Conservation (phyloP, 2,797 vertebrate species). For the Artibeus lituratus region DNA sequence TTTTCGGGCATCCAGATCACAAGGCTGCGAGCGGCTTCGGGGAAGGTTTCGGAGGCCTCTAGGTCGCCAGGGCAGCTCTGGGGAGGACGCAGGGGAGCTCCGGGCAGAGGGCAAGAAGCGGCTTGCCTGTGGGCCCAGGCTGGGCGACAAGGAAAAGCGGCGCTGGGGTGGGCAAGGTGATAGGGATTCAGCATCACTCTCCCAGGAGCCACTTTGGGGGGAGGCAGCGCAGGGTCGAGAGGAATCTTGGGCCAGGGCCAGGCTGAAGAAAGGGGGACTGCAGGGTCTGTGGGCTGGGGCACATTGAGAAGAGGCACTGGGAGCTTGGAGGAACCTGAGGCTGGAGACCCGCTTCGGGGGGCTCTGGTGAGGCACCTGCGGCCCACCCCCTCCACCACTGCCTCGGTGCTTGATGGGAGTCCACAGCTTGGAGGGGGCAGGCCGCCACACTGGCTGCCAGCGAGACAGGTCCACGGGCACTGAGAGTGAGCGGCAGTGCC, state of each 20-base stretch:
- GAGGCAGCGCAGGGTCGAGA: slow-evolving; percentile 76
- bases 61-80: slow-evolving; percentile 83
- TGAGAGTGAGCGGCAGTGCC: slow-evolving; percentile 92
- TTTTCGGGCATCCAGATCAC: slow-evolving; percentile 91
- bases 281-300: slow-evolving; percentile 86
- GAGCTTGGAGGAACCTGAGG: slow-evolving; percentile 87
- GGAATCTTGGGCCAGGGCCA: slow-evolving; percentile 90
- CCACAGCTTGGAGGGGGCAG: slow-evolving; percentile 93
- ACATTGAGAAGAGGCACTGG: slow-evolving; percentile 90
- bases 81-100: slow-evolving; percentile 89
- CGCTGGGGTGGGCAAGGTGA: slow-evolving; percentile 84
- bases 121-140: slow-evolving; percentile 89
- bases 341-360: slow-evolving; percentile 82
- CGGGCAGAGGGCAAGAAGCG: slow-evolving; percentile 90
- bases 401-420: slow-evolving; percentile 91
- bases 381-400: slow-evolving; percentile 84
- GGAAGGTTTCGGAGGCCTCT: slow-evolving; percentile 88
- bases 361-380: slow-evolving; percentile 82
- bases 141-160: slow-evolving; percentile 92
- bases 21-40: slow-evolving; percentile 94
- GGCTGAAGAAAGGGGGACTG: slow-evolving; percentile 92
- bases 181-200: slow-evolving; percentile 80
- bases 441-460: slow-evolving; percentile 93
- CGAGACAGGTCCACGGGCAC: slow-evolving; percentile 93
- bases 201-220: slow-evolving; percentile 78